phyloP scores from a whole-genome alignment of 2,113 vertebrate species.

The Actenoides hombroni region DNA sequence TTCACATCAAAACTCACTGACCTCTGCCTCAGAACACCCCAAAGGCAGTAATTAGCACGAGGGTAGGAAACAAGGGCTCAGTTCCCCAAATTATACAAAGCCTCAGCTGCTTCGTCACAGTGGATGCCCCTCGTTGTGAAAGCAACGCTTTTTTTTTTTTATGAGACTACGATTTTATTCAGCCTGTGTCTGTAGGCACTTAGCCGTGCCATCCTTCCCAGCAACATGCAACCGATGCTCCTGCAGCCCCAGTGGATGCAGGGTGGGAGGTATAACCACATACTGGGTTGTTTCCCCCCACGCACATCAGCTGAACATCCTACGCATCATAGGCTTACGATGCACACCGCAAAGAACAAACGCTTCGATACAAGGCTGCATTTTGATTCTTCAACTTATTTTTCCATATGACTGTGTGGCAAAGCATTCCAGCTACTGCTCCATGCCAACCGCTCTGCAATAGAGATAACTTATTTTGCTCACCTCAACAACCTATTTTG shows the following conservation, averaged over 20 bases:
- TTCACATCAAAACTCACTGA: neutral
- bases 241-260: rapidly evolving
- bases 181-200: neutral
- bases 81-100: conserved; percentile 56
- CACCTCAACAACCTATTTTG: neutral
- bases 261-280: neutral
- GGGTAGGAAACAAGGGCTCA: neutral
- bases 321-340: rapidly evolving
- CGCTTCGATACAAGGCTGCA: neutral
- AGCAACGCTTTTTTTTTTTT: neutral
- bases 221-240: neutral
- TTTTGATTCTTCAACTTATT: neutral
- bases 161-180: neutral
- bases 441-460: neutral
- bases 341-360: neutral
- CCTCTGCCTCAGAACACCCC: neutral
- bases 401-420: neutral
- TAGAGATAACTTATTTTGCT: neutral
- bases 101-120: neutral
- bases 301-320: neutral
- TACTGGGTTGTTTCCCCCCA: neutral
- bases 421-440: neutral
- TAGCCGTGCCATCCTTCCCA: neutral
- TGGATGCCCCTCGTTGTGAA: neutral
- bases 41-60: neutral